Percentiles rank a stretch among this genome's conserved stretches.
phyloP scores from a whole-genome alignment of 2,888 invertebrate species.

The Beris chalybata region DNA sequence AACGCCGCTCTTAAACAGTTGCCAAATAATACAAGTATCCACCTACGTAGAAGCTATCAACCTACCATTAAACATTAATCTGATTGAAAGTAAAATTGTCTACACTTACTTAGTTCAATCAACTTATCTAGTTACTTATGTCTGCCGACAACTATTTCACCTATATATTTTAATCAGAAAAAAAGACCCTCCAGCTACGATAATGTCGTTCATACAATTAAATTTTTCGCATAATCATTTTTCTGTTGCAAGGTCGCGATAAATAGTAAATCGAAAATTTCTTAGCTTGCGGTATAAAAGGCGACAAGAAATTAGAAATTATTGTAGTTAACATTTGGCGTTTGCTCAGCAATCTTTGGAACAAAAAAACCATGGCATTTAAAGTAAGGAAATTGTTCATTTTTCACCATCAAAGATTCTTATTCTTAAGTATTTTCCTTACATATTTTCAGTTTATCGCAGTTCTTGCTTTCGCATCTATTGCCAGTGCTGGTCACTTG shows the following conservation, averaged over 20 bases:
- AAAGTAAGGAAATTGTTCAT: constrained; percentile 14
- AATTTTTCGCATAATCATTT: not conserved
- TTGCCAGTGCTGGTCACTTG: not conserved
- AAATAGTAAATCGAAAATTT: constrained; percentile 3
- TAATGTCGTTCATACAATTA: constrained; percentile 1
- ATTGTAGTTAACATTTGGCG: constrained; percentile 17
- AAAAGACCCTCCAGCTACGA: constrained; percentile 14
- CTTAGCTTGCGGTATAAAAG: constrained; percentile 8
- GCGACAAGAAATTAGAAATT: constrained; percentile 28
- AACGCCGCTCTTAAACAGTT: constrained; percentile 1
- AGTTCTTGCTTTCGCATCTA: constrained; percentile 10
- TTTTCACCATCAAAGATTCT: not conserved
- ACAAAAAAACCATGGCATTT: constrained; percentile 25
- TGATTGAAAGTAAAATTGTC: constrained; percentile 10
- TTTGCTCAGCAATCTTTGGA: constrained; percentile 2
- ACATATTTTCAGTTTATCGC: constrained; percentile 13
- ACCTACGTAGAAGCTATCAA: too few relatives aligned
- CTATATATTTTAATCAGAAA: not conserved
- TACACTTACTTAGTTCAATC: not conserved
- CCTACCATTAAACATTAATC: constrained; percentile 7
- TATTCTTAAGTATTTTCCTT: not conserved
- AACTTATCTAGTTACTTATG: not conserved
- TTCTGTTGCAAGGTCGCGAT: constrained; percentile 16
- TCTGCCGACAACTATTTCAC: not conserved
- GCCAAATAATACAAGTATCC: constrained; percentile 3